Base-by-base conservation (phyloP, 2,888 invertebrate species). In the Dexiosoma caninum region DNA sequence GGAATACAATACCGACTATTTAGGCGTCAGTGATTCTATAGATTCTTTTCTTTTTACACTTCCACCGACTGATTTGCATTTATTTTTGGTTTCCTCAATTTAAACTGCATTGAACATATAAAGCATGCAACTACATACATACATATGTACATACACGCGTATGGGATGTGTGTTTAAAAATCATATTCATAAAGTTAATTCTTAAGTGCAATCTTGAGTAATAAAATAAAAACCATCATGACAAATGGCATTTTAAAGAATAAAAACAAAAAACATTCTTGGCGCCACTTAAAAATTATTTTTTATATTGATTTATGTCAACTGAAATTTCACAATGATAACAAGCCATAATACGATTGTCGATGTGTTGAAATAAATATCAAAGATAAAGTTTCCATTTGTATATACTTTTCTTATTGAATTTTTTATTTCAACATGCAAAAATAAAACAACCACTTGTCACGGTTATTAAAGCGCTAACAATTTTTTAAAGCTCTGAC, bases 241-340 rank as follows among this genome's bases (percentile, higher is more conserved):
- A n/a, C 16, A 57, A 57, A 44, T 57, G 8, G 10, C 30, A 53
- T 60, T 30, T 10, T 51, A n/a, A 44, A 19, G 42, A 14, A 42
- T 14, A 32, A 42, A 19, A 8, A 12, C 27, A 30, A 40, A 12
- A 21, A n/a, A 19, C 19, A 6, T 51, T 35, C 6, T 44, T 72
- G 72, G 62, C 72, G 72, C 72, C 72, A 70, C 44, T 53, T 42
- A n/a, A 32, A 21, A 46, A 10, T 42, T 23, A 27, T 66, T 67
- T 53, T 70, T 71, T 23, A 42, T 62, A 62, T 72, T 72, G 62
- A 53, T 60, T 60, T 71, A 60, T 71, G 60, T 62, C 71, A 60
- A 30, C 37, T 60, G 9, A 60, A 59, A 51, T 62, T 53, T 30
- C 32, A 23, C 14, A 51, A 51, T 32, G 51, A 72, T 53, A 62